These are phyloP conservation scores for Heliconius melpomene DNA, from an alignment of 1,140 invertebrate genomes.

Conservation along the genomic window DNA sequence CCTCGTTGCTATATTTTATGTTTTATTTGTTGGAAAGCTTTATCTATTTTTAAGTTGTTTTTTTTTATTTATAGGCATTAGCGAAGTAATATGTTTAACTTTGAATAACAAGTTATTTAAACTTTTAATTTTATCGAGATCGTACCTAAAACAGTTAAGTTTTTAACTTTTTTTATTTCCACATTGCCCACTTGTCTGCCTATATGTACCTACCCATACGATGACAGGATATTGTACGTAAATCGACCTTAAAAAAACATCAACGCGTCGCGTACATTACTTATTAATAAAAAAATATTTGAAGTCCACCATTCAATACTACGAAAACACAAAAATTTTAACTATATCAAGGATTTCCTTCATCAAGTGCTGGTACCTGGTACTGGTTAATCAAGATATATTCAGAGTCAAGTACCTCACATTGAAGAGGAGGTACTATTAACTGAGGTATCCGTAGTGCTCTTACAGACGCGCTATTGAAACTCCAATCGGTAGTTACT, in stretches of 20 bases:
- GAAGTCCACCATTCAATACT: background rate
- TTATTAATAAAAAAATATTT: background rate
- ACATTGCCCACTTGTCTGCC: background rate
- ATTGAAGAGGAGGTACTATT: background rate
- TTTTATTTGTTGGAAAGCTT: background rate
- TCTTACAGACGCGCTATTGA: background rate
- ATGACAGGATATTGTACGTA: background rate
- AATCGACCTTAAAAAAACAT: slow-evolving; percentile 57
- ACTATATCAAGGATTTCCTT: background rate
- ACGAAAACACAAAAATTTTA: background rate
- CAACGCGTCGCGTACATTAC: slow-evolving; percentile 50
- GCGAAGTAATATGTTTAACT: background rate
- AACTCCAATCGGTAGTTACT: background rate
- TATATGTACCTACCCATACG: background rate
- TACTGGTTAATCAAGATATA: slow-evolving; percentile 3
- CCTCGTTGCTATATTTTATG: slow-evolving; percentile 22
- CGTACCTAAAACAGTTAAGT: background rate
- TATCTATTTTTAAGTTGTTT: background rate
- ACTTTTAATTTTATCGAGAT: background rate
- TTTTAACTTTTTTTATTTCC: background rate
- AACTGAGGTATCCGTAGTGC: slow-evolving; percentile 16
- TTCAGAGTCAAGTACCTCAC: slow-evolving; percentile 4
- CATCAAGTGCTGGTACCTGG: background rate
- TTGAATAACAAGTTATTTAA: background rate
- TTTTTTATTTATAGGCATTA: background rate